Percentiles rank a stretch among this genome's conserved stretches.
These are phyloP conservation scores for Aethes cnicana DNA, from an alignment of 2,888 invertebrate species.

Conservation along the genomic window DNA sequence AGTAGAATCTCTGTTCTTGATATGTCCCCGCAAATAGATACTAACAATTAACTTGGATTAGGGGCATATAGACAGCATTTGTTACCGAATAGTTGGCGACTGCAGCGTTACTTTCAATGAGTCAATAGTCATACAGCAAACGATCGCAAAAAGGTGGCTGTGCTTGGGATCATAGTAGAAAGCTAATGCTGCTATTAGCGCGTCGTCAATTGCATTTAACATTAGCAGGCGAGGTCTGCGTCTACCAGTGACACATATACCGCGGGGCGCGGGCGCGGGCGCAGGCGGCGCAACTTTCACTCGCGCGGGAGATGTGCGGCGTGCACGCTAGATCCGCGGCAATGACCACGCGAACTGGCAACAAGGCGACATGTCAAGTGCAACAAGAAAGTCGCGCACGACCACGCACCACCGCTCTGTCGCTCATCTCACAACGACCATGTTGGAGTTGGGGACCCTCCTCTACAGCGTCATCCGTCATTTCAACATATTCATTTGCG, in stretches of 20 bases:
- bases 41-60: no score
- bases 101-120: no score
- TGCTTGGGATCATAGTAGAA: slow-evolving; percentile 5
- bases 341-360: slow-evolving; percentile 60
- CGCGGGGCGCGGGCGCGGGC: slow-evolving; percentile 30
- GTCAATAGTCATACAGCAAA: neutral
- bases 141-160: neutral
- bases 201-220: slow-evolving; percentile 21
- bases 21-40: no score
- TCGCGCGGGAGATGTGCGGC: slow-evolving; percentile 54
- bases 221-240: slow-evolving; percentile 27
- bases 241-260: slow-evolving; percentile 33
- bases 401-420: slow-evolving; percentile 2
- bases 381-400: slow-evolving; percentile 34
- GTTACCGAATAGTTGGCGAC: no score
- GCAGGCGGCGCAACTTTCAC: slow-evolving; percentile 60
- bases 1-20: no score
- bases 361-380: slow-evolving; percentile 61
- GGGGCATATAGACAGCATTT: no score
- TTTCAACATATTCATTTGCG: no score
- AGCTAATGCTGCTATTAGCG: slow-evolving; percentile 11
- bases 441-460: no score
- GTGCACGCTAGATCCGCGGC: slow-evolving; percentile 44
- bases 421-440: neutral
- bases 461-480: no score